Evolutionary conservation across 1,140 invertebrate species (phyloP), one percentile per base, ranked within the genome.

Genomic region (Drosophila pachea): DNA sequence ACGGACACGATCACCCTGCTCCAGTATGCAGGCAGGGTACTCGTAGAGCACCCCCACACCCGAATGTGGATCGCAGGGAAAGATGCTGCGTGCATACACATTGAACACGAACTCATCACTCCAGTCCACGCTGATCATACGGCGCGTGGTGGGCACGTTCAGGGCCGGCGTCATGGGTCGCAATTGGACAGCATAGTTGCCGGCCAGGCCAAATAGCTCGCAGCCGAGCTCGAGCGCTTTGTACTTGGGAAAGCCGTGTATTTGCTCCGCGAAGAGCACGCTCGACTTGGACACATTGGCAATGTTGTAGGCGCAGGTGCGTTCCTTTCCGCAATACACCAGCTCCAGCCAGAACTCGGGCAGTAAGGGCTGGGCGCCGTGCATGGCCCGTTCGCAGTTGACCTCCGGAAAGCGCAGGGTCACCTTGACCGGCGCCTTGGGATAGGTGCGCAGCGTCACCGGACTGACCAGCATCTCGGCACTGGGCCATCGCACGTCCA

Each of bases 71-170:
- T 94, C 94, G 78, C 95, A 96, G 0, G 94, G 95, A 73, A 95
- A 94, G 58, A 96, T 94, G 49, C 94, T 95, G 7, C 93, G 91
- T 0, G 94, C 94, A 86, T 95, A 93, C 0, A 96, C 94, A 83
- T 95, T 95, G 78, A 96, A 93, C 6, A 95, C 94, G 76, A 94
- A 96, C 83, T 95, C 93, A 54, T 95, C 93, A 22, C 94, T 95
- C 94, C 94, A 95, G 53, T 94, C 93, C 22, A 94, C 94, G 93
- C 95, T 89, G 1, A 91, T 90, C 49, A 78, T 66, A 4, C 53
- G 94, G 90, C 93, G 92, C 12, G 93, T 92, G 0, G 92, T 92
- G 2, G 92, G 92, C 40, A 93, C 90, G 58, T 92, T 90, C 0
- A 92, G 90, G 0, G 90, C 88, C 4, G 90, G 84, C 2, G 89